These are phyloP conservation scores for Lithobius niger DNA, from an alignment of 1,140 invertebrate genomes.

Conservation along the genomic window DNA sequence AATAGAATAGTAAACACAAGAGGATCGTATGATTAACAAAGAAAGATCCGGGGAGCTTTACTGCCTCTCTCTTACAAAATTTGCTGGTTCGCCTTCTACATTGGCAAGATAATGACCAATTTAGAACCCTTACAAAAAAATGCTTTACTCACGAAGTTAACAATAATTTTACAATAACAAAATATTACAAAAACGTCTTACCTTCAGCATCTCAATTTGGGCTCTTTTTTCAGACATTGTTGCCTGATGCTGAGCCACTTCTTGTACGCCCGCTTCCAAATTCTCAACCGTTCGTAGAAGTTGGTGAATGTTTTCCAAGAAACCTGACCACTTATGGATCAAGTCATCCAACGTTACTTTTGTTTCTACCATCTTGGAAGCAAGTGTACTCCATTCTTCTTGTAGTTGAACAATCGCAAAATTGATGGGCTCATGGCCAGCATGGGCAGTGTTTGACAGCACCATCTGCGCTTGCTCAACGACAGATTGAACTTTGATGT, in stretches of 20 bases:
- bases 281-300: constrained; percentile 67
- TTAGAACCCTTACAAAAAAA: too few relatives aligned
- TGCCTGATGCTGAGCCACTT: constrained; percentile 57
- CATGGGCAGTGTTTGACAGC: constrained; percentile 78
- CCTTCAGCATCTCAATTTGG: constrained; percentile 70
- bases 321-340: constrained; percentile 74
- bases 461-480: constrained; percentile 81
- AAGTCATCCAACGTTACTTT: constrained; percentile 67
- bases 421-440: constrained; percentile 74
- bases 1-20: too few relatives aligned
- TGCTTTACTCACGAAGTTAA: background rate
- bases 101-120: too few relatives aligned
- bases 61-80: too few relatives aligned
- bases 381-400: constrained; percentile 74
- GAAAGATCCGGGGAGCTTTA: too few relatives aligned
- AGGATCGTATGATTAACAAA: too few relatives aligned
- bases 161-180: background rate
- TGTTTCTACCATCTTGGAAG: constrained; percentile 75
- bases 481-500: constrained; percentile 66
- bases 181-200: constrained; percentile 21
- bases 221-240: constrained; percentile 70
- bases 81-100: too few relatives aligned
- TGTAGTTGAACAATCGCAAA: constrained; percentile 66
- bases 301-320: constrained; percentile 72
- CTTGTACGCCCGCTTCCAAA: constrained; percentile 53